A percentile compares a stretch with the other conserved stretches of the same genome.
Evolutionary conservation across 2,797 vertebrate genomes (phyloP).

Genomic region (Xiphophorus birchmanni): DNA sequence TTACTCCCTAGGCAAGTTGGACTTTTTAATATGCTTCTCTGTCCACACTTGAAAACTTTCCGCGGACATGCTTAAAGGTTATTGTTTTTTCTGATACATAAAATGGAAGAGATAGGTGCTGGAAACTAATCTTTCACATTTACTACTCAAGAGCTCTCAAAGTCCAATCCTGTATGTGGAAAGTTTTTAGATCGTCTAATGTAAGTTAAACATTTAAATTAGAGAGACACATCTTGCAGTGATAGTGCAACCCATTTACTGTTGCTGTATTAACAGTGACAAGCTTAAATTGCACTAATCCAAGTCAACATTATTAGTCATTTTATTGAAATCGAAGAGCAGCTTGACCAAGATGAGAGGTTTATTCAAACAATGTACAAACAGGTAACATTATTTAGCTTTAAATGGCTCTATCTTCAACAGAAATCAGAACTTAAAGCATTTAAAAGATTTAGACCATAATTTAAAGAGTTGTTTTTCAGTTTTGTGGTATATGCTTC

Average conservation of each 20-base stretch:
- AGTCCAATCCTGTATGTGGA: not conserved
- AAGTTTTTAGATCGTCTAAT: not conserved
- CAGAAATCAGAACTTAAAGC: not conserved
- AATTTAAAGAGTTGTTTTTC: not conserved
- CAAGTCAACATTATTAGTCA: not conserved
- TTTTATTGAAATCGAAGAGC: not conserved
- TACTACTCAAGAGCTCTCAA: not conserved
- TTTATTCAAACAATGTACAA: not conserved
- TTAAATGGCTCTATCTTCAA: not conserved
- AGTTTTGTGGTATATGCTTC: too few species aligned
- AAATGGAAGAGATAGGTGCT: not conserved
- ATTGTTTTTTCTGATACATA: not conserved
- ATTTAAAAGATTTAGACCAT: not conserved
- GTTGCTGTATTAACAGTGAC: not conserved
- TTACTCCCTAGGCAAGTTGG: not conserved
- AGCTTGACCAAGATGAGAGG: not conserved
- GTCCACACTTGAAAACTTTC: slow-evolving; percentile 2
- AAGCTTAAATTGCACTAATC: not conserved
- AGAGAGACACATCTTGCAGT: not conserved
- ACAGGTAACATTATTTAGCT: not conserved
- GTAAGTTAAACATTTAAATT: not conserved
- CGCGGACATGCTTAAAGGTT: not conserved
- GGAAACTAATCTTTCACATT: not conserved
- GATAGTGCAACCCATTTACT: not conserved
- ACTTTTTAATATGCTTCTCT: slow-evolving; percentile 4